phyloP scores from a whole-genome alignment of 2,113 vertebrate species.

The Lichenostomus cassidix region DNA sequence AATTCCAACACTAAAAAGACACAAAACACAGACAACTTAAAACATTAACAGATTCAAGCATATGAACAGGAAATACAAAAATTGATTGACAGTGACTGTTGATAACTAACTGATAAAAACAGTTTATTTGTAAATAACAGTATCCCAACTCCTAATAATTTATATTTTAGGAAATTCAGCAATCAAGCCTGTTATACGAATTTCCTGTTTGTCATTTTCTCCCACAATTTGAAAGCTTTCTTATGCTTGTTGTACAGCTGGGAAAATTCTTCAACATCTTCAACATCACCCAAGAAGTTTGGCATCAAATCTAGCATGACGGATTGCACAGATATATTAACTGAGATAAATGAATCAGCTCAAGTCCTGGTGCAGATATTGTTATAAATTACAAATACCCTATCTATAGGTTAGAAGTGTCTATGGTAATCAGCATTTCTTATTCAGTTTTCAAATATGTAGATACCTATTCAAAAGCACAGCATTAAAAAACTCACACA shows the following conservation, averaged over 20 bases:
- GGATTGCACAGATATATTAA: not conserved
- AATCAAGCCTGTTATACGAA: fast-evolving
- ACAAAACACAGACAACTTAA: not conserved
- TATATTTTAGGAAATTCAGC: not conserved
- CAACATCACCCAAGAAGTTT: not conserved
- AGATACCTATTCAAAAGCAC: not conserved
- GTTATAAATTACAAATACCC: not conserved
- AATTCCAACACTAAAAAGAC: not conserved
- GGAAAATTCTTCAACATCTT: not conserved
- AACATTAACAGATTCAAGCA: not conserved
- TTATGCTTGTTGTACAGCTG: not conserved
- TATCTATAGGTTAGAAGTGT: not conserved
- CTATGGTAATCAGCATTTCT: not conserved
- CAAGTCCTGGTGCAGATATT: not conserved
- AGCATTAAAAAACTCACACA: not conserved
- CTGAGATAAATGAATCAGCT: not conserved
- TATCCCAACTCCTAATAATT: not conserved
- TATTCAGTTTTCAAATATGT: not conserved
- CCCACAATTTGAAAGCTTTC: not conserved
- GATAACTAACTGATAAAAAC: not conserved
- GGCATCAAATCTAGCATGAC: not conserved
- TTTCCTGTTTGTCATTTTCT: constrained; percentile 1
- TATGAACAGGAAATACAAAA: not conserved
- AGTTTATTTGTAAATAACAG: constrained; percentile 1
- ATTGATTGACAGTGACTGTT: not conserved